Evolutionary conservation across 2,113 vertebrate species (phyloP), one percentile per base, ranked within the genome.

Genomic region (Callipepla californica): DNA sequence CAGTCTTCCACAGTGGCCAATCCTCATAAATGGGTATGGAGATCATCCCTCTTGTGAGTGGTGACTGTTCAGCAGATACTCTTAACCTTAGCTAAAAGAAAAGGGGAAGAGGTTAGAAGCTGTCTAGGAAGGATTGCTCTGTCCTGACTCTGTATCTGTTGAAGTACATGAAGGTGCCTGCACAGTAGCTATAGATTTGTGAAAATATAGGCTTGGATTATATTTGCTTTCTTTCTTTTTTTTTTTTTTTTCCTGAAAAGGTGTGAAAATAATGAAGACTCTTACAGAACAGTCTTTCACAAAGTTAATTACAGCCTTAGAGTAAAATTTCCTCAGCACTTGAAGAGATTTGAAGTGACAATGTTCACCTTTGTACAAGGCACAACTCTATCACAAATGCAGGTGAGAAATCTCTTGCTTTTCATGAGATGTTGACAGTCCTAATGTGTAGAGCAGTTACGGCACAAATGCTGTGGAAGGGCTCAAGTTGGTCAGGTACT

Each of bases 331-430:
- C 96, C 96, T 75, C 96, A 87, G 53, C 96, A 97, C 21, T 9
- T 97, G 25, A 98, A 97, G 90, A 95, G 96, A 76, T 97, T 97
- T 94, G 97, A 97, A 97, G 96, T 97, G 78, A 97, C 62, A 57
- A 95, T 97, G 87, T 96, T 98, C 58, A 74, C 89, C 11, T 98
- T 98, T 66, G 44, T 94, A 55, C 82, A 85, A 47, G 89, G 69
- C 40, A 61, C 58, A 21, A 61, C 70, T 32, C 38, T 63, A 7
- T 55, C 87, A 15, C 58, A 93, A 32, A 94, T 94, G 90, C 85
- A 95, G 90, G 96, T 97, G 82, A 93, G 80, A 25, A 7, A 7
- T 42, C 13, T 80, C 17, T 20, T 7, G 8, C 28, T 7, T 59
- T 8, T 19, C 5, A 2, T 1, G 5, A 32, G 18, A 13, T 72